A percentile compares a stretch with the other conserved stretches of the same genome.
phyloP scores from a whole-genome alignment of 2,888 invertebrate genomes.

The Dioctria rufipes region DNA sequence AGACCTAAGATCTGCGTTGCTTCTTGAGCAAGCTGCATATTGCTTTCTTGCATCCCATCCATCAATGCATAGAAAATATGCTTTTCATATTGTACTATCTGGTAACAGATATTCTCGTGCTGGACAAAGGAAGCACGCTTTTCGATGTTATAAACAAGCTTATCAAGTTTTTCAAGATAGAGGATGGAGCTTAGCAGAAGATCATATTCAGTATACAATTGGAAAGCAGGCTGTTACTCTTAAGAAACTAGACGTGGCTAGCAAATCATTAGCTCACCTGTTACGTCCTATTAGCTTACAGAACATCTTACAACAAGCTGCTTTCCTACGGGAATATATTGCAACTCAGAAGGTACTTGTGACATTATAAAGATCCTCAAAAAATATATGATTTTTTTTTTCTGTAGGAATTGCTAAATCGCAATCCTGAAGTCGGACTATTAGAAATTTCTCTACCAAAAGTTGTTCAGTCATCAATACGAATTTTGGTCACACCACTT shows the following conservation, averaged over 20 bases:
- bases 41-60: slow-evolving; percentile 82
- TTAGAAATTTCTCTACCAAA: slow-evolving; percentile 84
- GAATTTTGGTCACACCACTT: slow-evolving; percentile 74
- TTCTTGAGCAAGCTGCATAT: slow-evolving; percentile 95
- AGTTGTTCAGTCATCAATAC: slow-evolving; percentile 78
- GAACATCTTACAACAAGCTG: slow-evolving; percentile 81
- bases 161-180: slow-evolving; percentile 81
- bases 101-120: slow-evolving; percentile 96
- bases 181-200: slow-evolving; percentile 93
- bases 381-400: background rate
- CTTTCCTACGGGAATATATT: slow-evolving; percentile 90
- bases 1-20: slow-evolving; percentile 93
- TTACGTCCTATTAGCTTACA: slow-evolving; percentile 81
- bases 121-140: slow-evolving; percentile 91
- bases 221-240: slow-evolving; percentile 91
- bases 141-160: slow-evolving; percentile 93
- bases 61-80: slow-evolving; percentile 90
- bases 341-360: slow-evolving; percentile 82
- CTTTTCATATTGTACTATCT: slow-evolving; percentile 96
- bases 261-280: slow-evolving; percentile 84
- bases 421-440: slow-evolving; percentile 70
- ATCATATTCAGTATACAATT: slow-evolving; percentile 96
- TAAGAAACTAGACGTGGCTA: slow-evolving; percentile 80
- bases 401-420: slow-evolving; percentile 66
- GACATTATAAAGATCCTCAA: background rate